Percentiles rank a stretch among this genome's conserved stretches.
Conservation (phyloP, 2,113 vertebrate species). For the Pan troglodytes region NHGRI_mPanTro3-v2.1_pri NC_072403.2:88033001-88033500, state of each 20-base stretch:
- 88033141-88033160: constrained; percentile 51
- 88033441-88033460: not conserved
- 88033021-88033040: not conserved
- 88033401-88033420: not conserved
- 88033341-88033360: not conserved
- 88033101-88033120: constrained; percentile 67
- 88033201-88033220: not conserved
- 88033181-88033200: not conserved
- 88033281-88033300: not conserved
- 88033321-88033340: not conserved
- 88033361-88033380: not conserved
- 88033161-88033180: constrained; percentile 43
- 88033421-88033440: not conserved
- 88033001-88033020: constrained; percentile 71
- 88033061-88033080: constrained; percentile 69
- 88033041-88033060: not conserved
- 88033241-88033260: not conserved
- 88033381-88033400: not conserved
- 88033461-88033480: not conserved
- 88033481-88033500: not conserved
- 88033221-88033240: not conserved
- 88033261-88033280: not conserved
- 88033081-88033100: constrained; percentile 71
- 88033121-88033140: constrained; percentile 55
- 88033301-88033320: not conserved